Evolutionary conservation across 1,140 invertebrate genomes (phyloP).

Genomic region (Drosophila persimilis): DNA sequence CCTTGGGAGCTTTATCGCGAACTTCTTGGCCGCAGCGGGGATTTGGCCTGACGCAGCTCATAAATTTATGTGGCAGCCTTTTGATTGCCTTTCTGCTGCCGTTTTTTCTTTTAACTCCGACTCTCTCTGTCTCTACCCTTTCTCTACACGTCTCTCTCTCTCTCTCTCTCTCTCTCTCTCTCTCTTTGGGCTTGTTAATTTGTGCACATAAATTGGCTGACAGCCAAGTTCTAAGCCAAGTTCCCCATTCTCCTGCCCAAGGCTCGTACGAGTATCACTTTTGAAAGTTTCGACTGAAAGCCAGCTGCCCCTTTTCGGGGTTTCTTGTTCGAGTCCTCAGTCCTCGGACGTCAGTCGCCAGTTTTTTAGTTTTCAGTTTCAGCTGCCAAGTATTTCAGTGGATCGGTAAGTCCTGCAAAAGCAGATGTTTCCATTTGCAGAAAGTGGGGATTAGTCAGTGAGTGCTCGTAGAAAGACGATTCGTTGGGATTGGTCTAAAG

Average conservation of each 20-base stretch:
- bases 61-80: slow-evolving; percentile 74
- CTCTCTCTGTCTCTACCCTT: background rate
- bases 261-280: background rate
- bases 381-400: slow-evolving; percentile 15
- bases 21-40: slow-evolving; percentile 38
- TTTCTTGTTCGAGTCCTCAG: background rate
- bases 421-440: slow-evolving; percentile 15
- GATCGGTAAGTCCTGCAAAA: slow-evolving; percentile 1
- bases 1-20: background rate
- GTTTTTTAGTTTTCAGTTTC: slow-evolving; percentile 16
- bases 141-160: background rate
- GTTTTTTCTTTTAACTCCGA: slow-evolving; percentile 4
- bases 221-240: slow-evolving; percentile 41
- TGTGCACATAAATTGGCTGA: slow-evolving; percentile 67
- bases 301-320: slow-evolving; percentile 27
- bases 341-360: background rate
- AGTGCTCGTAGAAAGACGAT: no score
- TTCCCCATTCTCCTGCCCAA: background rate
- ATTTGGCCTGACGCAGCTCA: slow-evolving; percentile 67
- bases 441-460: background rate
- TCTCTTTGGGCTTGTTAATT: slow-evolving; percentile 51
- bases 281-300: slow-evolving; percentile 1
- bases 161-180: background rate
- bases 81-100: slow-evolving; percentile 63
- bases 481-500: no score